Evolutionary conservation across 2,113 vertebrate genomes (phyloP).

Genomic region (Plecotus auritus): DNA sequence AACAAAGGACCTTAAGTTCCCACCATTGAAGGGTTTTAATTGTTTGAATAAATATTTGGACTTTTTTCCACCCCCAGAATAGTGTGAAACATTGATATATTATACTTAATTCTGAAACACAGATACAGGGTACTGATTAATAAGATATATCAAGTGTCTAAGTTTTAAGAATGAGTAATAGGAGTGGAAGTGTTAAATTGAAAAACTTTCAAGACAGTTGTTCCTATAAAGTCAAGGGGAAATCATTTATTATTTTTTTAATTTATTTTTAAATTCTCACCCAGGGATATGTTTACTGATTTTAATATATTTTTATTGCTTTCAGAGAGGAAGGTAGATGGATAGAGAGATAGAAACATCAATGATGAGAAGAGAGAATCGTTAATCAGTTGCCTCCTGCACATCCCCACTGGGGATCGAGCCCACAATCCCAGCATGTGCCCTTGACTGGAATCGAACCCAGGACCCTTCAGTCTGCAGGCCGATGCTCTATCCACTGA

Average conservation of each 20-base stretch:
- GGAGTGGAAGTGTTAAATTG: not conserved
- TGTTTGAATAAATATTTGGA: not conserved
- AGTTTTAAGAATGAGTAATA: not conserved
- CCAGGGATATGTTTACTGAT: not conserved
- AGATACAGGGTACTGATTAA: not conserved
- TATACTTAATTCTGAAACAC: conserved; percentile 23
- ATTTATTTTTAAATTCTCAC: not conserved
- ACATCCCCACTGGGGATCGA: too few relatives aligned
- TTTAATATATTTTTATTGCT: not conserved
- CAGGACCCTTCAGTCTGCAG: too few relatives aligned
- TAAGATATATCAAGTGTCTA: not conserved
- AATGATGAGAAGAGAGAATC: not conserved
- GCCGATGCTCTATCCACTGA: too few relatives aligned
- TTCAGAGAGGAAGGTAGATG: not conserved
- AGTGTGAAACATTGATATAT: not conserved
- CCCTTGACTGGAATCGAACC: too few relatives aligned
- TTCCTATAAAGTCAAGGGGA: not conserved
- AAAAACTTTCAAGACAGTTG: not conserved
- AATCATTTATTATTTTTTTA: not conserved
- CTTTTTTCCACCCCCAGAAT: not conserved
- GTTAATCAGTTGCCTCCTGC: too few relatives aligned
- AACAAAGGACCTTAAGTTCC: not conserved
- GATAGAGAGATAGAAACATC: not conserved
- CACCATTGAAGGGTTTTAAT: not conserved
- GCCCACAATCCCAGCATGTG: too few relatives aligned